Evolutionary conservation across 2,797 vertebrate species (phyloP), one percentile per base, ranked within the genome.

Genomic region (Sphenopsis melanotis): DNA sequence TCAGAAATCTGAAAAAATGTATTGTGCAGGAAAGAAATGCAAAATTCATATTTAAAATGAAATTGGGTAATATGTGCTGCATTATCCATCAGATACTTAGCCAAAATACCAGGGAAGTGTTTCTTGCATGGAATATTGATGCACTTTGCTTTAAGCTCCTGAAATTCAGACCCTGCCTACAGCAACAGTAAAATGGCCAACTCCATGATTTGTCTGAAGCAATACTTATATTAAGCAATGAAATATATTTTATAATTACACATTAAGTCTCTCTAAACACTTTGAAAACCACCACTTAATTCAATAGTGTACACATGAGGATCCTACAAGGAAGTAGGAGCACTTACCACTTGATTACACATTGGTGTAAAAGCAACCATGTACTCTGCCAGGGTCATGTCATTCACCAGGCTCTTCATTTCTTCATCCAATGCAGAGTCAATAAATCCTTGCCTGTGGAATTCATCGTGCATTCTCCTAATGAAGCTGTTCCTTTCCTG

Each of bases 401-500:
- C 98, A 4, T 91, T 76, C 90, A 98, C 93, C 94, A 98, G 91
- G 72, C 75, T 89, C 86, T 97, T 97, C 0, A 97, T 97, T 72
- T 95, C 96, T 91, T 96, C 93, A 1, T 93, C 96, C 71, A 99
- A 97, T 2, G 44, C 42, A 44, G 30, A 55, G 42, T 97, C 96
- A 47, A 26, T 52, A 10, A 87, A 90, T 72, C 97, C 98, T 5
- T 5, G 95, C 72, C 82, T 90, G 27, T 36, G 94, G 83, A 98
- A 96, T 71, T 97, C 86, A 1, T n/a, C 93, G 32, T 97, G 94
- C 97, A 98, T 96, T 80, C 92, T 97, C 3, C 21, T 86, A 91
- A 99, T 97, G 77, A 98, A 72, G 80, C 11, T 69, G 97, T 99
- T 98, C 89, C 98, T 98, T 95, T 98, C 97, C 74, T 91, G 96